A percentile compares a stretch with the other conserved stretches of the same genome.
Conservation (phyloP, 35 echinoderm and acorn worm species). For the Patiria miniata region DNA sequence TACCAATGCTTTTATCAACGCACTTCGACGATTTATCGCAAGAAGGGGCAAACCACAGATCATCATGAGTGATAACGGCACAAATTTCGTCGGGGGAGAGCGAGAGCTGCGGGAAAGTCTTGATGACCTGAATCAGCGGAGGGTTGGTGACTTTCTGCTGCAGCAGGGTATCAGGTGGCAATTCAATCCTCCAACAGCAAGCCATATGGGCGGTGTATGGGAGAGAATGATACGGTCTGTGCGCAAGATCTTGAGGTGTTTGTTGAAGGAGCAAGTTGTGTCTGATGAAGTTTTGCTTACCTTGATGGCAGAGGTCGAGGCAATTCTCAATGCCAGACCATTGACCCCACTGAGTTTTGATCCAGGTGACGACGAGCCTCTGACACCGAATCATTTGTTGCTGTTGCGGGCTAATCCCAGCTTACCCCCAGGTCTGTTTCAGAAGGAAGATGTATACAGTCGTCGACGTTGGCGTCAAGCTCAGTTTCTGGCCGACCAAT, state of each 20-base stretch:
- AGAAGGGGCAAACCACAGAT: too few species aligned
- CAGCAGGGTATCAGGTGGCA: constrained; percentile 46
- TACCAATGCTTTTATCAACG: constrained; percentile 68
- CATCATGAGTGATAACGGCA: too few species aligned
- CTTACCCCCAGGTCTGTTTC: too few species aligned
- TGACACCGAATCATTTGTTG: too few species aligned
- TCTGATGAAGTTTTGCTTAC: constrained; percentile 43
- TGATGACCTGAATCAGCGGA: constrained; percentile 27
- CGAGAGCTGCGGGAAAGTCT: constrained; percentile 7
- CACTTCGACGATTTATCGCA: constrained; percentile 61
- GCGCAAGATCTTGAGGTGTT: constrained; percentile 34
- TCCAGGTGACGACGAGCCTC: too few species aligned
- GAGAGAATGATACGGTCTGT: constrained; percentile 49
- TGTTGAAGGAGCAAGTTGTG: constrained; percentile 47
- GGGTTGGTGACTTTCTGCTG: not conserved
- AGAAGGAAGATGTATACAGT: too few species aligned
- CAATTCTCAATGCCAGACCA: too few species aligned
- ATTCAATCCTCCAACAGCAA: too few species aligned
- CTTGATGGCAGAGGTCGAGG: too few species aligned
- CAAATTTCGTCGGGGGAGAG: constrained; percentile 33
- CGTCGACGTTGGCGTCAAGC: constrained; percentile 66
- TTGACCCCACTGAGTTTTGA: too few species aligned
- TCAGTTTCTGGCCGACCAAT: constrained; percentile 49
- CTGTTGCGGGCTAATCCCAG: too few species aligned
- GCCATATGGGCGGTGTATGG: constrained; percentile 56